These are phyloP conservation scores for Drosophila peninsularis DNA, from an alignment of 2,888 invertebrate species.

Conservation along the genomic window DNA sequence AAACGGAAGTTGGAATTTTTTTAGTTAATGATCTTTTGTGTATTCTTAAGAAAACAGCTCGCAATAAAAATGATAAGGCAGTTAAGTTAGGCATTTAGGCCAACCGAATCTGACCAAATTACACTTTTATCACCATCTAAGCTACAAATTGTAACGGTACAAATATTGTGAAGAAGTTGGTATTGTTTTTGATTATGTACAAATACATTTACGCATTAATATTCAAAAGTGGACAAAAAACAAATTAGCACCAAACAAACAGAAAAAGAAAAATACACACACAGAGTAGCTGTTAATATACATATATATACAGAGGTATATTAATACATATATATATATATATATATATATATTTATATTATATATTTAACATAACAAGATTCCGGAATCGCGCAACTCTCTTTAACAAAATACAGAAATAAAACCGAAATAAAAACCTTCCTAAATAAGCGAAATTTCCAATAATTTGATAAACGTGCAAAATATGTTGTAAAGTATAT, in stretches of 20 bases:
- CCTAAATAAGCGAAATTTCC: neutral
- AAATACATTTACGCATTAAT: conserved; percentile 42
- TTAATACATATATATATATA: neutral
- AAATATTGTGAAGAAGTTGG: conserved; percentile 36
- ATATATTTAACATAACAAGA: neutral
- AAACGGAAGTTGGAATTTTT: conserved; percentile 79
- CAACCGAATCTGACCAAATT: conserved; percentile 29
- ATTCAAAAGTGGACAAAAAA: conserved; percentile 20
- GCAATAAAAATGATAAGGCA: conserved; percentile 44
- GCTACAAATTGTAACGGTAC: conserved; percentile 51
- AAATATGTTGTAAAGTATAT: neutral
- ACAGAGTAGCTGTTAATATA: neutral
- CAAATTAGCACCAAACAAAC: neutral
- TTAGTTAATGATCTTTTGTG: conserved; percentile 59
- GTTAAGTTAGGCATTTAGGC: conserved; percentile 2
- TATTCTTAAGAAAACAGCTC: conserved; percentile 24
- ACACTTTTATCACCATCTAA: conserved; percentile 32
- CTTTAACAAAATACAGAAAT: neutral
- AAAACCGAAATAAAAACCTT: neutral
- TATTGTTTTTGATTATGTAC: conserved; percentile 26
- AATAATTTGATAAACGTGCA: conserved; percentile 4
- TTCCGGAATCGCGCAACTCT: neutral
- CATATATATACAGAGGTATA: neutral
- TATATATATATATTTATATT: neutral
- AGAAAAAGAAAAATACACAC: neutral